Base-by-base conservation (phyloP, 2,113 vertebrate species). In the Mormyrus lacerda region DNA sequence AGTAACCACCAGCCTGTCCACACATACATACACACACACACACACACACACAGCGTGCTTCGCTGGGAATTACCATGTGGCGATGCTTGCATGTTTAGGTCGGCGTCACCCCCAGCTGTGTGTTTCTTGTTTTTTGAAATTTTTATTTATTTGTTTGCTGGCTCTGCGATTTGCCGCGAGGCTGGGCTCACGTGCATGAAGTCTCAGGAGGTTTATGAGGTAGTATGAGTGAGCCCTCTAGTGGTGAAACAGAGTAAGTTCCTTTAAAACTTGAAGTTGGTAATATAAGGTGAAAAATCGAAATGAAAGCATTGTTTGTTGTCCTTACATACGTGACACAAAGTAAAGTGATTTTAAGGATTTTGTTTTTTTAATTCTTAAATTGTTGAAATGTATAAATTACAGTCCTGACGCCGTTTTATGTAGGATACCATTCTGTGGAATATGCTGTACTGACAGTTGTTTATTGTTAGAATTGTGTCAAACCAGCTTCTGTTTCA, bases 151-250 rank as follows among this genome's bases (percentile, higher is more conserved):
- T 69, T 90, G 88, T 90, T 89, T 89, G 51, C 89, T 93, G 92
- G 93, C 92, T 92, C 92, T 92, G 93, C 91, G 88, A 89, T 91
- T 73, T 92, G 65, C 82, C 31, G 65, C 69, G 84, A 21, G 53
- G 76, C 82, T 35, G 61, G 53, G 73, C 89, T 91, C 89, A 42
- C 73, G 19, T 93, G 90, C 24, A 27, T n/a, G 13, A 83, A 51
- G 84, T 87, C 91, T 92, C 90, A 35, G 82, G 90, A 90, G 84
- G 86, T 69, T 50, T 84, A 19, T 24, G 19, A 48, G 69, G 61
- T 53, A 8, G 89, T 50, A 13, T 58, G 86, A 85, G 53, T 55
- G 90, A 90, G 91, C 92, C 91, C 92, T 90, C 92, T 90, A 90
- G 90, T 93, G 92, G 90, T 55, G 55, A 61, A 87, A 13, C 27